A percentile compares a stretch with the other conserved stretches of the same genome.
Evolutionary conservation across 2,888 invertebrate species (phyloP).

Genomic region (Cryptops parisi): DNA sequence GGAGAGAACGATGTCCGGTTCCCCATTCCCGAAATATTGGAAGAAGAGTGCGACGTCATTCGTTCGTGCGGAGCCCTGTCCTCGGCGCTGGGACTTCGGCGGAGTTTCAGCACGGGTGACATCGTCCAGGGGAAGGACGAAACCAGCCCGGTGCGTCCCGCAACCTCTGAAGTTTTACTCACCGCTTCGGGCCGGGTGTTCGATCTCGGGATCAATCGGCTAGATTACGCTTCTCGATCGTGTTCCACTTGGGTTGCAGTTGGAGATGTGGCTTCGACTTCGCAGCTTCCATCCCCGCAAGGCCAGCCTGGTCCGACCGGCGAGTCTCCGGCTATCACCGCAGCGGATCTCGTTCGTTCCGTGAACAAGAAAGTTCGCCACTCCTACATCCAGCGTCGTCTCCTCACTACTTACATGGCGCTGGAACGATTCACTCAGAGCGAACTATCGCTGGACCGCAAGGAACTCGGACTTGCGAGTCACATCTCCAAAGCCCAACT

Average conservation of each 20-base stretch:
- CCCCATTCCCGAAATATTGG: conserved; percentile 46
- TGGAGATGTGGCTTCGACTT: conserved; percentile 56
- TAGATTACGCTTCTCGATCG: conserved; percentile 50
- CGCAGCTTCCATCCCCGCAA: conserved; percentile 69
- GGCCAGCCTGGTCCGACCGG: conserved; percentile 14
- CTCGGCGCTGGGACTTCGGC: conserved; percentile 61
- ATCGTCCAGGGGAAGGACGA: conserved; percentile 40
- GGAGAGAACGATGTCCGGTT: conserved; percentile 18
- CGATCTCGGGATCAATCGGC: conserved; percentile 42
- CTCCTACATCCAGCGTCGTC: conserved; percentile 59
- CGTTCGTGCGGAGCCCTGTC: conserved; percentile 65
- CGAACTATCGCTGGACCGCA: conserved; percentile 59
- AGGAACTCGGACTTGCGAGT: conserved; percentile 24
- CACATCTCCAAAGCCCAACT: conserved; percentile 21
- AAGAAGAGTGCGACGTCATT: conserved; percentile 62
- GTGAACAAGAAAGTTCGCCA: conserved; percentile 73
- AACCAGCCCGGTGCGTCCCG: conserved; percentile 22
- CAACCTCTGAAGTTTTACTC: conserved; percentile 27
- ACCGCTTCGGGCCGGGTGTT: conserved; percentile 24
- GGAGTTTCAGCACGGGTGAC: conserved; percentile 70
- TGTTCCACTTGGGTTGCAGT: conserved; percentile 80
- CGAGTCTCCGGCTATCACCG: conserved; percentile 39
- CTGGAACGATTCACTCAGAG: conserved; percentile 65
- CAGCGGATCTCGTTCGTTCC: conserved; percentile 53
- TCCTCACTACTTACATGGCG: conserved; percentile 65